phyloP scores from a whole-genome alignment of 2,113 vertebrate species.

The Seriola aureovittata region DNA sequence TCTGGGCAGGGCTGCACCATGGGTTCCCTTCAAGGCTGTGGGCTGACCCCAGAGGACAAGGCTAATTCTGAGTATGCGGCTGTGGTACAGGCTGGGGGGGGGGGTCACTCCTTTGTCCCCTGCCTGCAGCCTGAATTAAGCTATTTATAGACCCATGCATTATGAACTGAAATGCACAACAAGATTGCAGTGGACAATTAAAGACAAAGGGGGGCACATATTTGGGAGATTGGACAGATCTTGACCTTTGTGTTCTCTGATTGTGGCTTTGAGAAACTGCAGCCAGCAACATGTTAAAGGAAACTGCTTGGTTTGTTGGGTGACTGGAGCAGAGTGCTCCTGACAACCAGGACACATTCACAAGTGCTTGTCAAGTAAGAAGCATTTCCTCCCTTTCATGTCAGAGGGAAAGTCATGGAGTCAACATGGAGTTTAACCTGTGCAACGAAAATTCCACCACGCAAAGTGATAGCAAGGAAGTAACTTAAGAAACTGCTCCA shows the following conservation, averaged over 20 bases:
- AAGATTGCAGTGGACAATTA: constrained; percentile 59
- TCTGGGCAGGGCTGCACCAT: constrained; percentile 22
- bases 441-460: neutral
- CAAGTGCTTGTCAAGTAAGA: constrained; percentile 50
- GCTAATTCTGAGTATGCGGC: constrained; percentile 55
- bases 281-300: constrained; percentile 17
- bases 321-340: constrained; percentile 11
- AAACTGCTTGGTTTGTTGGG: constrained; percentile 26
- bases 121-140: constrained; percentile 57
- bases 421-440: constrained; percentile 40
- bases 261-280: constrained; percentile 11
- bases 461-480: neutral
- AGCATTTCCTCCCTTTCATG: constrained; percentile 59
- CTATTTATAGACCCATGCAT: constrained; percentile 70
- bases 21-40: constrained; percentile 22
- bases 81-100: constrained; percentile 44
- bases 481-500: neutral
- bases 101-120: constrained; percentile 68
- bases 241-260: constrained; percentile 14
- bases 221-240: constrained; percentile 34
- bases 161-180: constrained; percentile 53
- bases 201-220: constrained; percentile 62
- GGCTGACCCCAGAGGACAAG: constrained; percentile 45
- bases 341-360: constrained; percentile 44
- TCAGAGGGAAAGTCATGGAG: constrained; percentile 19